Evolutionary conservation across 2,888 invertebrate genomes (phyloP), one percentile per base, ranked within the genome.

Genomic region (Drosophila nigricruria): DNA sequence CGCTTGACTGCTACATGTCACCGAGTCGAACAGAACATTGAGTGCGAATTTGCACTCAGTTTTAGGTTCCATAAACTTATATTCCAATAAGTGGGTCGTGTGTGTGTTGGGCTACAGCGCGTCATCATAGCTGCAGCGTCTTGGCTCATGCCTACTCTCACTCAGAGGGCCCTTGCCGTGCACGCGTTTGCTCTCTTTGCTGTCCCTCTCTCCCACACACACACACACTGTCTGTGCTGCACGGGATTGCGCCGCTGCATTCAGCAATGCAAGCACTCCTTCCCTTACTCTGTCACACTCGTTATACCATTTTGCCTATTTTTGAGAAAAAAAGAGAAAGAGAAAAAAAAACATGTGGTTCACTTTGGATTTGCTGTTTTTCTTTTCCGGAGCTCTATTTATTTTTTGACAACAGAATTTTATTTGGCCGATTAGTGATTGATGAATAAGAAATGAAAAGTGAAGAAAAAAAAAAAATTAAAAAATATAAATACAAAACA

Each of bases 1-100:
- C 71, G 49, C 52, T 64, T 42, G 58, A 43, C 52, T 32, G 53
- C 67, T 38, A 53, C 30, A 52, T 58, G 52, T 40, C 60, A 32
- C n/a, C 9, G 40, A 49, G 18, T 16, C 52, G n/a, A 36, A 8
- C 50, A 1, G 32, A 14, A 3, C 36, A 53, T 53, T 53, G 53
- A 53, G 53, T 38, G 53, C 6, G 3, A 38, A 53, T 25, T 53
- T 23, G 1, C 36, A 25, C 36, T 53, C 53, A 38, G 12, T 38
- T 12, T 38, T 53, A 38, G 1, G 32, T 38, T 53, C 53, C 53
- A 53, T 36, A 36, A 53, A 38, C 53, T 53, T 53, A 23, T 25
- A 25, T 38, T 38, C 53, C 36, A 53, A 23, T 36, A 32, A 52
- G 32, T 52, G 50, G 50, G 16, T 23, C 50, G 16, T 16, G 23